Conservation (phyloP, 1,140 invertebrate species). For the Hycleus cichorii region DNA sequence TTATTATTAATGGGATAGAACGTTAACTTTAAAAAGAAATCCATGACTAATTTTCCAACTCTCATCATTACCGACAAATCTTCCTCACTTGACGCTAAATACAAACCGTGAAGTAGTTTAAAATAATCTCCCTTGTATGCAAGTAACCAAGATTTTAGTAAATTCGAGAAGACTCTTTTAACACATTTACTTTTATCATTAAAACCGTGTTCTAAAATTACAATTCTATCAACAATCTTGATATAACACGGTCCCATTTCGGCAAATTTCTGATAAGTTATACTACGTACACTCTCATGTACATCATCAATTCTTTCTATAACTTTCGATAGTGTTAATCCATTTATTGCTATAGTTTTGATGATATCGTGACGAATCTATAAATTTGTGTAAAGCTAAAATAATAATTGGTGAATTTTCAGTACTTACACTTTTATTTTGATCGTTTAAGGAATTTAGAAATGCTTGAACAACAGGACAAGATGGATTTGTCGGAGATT, state of each 20-base stretch:
- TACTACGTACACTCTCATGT: constrained; percentile 52
- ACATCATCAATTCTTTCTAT: constrained; percentile 21
- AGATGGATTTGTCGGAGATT: constrained; percentile 66
- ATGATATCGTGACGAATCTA: constrained; percentile 41
- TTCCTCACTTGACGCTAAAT: constrained; percentile 51
- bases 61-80: constrained; percentile 25
- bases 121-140: constrained; percentile 48
- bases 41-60: constrained; percentile 1
- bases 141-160: constrained; percentile 59
- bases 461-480: constrained; percentile 74
- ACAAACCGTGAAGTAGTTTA: constrained; percentile 37
- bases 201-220: constrained; percentile 57
- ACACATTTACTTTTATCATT: constrained; percentile 54
- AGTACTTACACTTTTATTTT: constrained; percentile 55
- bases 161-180: constrained; percentile 41
- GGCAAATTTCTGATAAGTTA: constrained; percentile 64
- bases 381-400: not conserved
- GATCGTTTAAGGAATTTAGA: constrained; percentile 71
- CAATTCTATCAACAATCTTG: constrained; percentile 59
- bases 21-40: constrained; percentile 1
- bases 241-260: constrained; percentile 59
- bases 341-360: constrained; percentile 40
- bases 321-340: constrained; percentile 34
- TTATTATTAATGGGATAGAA: not conserved
- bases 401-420: too few species aligned